Evolutionary conservation across 2,113 vertebrate species (phyloP).

Genomic region (Lipophrys pholis): DNA sequence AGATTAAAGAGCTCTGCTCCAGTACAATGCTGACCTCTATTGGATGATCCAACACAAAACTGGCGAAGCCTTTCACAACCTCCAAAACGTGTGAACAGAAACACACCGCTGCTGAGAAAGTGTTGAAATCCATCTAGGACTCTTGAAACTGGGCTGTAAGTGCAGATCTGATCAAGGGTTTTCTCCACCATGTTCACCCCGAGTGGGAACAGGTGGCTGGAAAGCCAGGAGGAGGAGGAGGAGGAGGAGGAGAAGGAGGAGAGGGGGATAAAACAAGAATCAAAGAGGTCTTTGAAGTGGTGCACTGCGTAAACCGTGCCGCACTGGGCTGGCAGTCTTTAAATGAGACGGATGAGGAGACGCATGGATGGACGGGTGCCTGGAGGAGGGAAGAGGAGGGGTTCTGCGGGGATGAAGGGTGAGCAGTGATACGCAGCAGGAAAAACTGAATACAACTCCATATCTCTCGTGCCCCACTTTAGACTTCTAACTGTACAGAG

Average conservation of each 20-base stretch:
- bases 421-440: too few species aligned
- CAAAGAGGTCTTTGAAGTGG: slow-evolving; percentile 77
- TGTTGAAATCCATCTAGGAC: slow-evolving; percentile 2
- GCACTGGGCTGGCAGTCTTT: slow-evolving; percentile 30
- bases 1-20: background rate
- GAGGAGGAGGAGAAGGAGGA: slow-evolving; percentile 20
- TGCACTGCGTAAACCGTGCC: slow-evolving; percentile 38
- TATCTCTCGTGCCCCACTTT: too few species aligned
- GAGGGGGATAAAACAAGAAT: slow-evolving; percentile 58
- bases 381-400: background rate
- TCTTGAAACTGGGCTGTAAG: slow-evolving; percentile 6
- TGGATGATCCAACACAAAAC: slow-evolving; percentile 36
- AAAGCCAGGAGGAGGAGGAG: slow-evolving; percentile 32
- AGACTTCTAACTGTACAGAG: too few species aligned
- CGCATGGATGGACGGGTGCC: slow-evolving; percentile 37
- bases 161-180: slow-evolving; percentile 36
- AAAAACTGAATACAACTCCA: too few species aligned
- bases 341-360: slow-evolving; percentile 40
- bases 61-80: background rate
- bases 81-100: background rate
- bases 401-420: background rate
- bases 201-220: slow-evolving; percentile 65
- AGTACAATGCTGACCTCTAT: slow-evolving; percentile 76
- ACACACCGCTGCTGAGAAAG: slow-evolving; percentile 13
- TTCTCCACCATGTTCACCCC: slow-evolving; percentile 6